These are phyloP conservation scores for Drosophila austrosaltans DNA, from an alignment of 2,888 invertebrate genomes.

Conservation along the genomic window DNA sequence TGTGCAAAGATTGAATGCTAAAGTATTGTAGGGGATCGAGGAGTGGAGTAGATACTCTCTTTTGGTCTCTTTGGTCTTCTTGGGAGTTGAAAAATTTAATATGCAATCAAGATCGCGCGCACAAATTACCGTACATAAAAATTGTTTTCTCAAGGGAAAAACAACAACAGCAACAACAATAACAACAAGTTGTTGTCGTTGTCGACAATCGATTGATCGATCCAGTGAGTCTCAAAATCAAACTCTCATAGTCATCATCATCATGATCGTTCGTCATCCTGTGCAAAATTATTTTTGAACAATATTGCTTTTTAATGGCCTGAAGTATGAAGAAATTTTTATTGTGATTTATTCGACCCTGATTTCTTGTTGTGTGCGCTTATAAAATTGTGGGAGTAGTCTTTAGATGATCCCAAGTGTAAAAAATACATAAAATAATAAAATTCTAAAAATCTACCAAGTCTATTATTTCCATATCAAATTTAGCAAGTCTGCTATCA, in stretches of 20 bases:
- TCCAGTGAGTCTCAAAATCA: slow-evolving; percentile 11
- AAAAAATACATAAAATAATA: no score
- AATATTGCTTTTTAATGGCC: slow-evolving; percentile 18
- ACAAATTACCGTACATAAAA: slow-evolving; percentile 75
- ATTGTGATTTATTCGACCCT: slow-evolving; percentile 6
- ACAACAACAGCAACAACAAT: slow-evolving; percentile 51
- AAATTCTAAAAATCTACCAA: no score
- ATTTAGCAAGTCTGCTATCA: no score
- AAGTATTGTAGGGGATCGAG: not conserved
- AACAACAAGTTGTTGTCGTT: slow-evolving; percentile 60
- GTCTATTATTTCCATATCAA: no score
- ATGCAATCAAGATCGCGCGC: slow-evolving; percentile 79
- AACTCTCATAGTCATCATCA: slow-evolving; percentile 27
- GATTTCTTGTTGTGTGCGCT: not conserved
- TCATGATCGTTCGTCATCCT: slow-evolving; percentile 38
- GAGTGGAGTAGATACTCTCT: not conserved
- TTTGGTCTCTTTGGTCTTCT: slow-evolving; percentile 11
- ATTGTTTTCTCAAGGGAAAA: slow-evolving; percentile 76
- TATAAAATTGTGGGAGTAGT: slow-evolving; percentile 5
- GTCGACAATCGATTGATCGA: slow-evolving; percentile 13
- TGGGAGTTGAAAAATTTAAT: slow-evolving; percentile 63
- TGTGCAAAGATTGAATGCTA: not conserved
- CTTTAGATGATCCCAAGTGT: not conserved
- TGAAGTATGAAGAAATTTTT: slow-evolving; percentile 6
- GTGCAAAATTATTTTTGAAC: slow-evolving; percentile 11